These are phyloP conservation scores for Sporophila hypoxantha DNA, from an alignment of 2,113 vertebrate genomes.

Conservation along the genomic window DNA sequence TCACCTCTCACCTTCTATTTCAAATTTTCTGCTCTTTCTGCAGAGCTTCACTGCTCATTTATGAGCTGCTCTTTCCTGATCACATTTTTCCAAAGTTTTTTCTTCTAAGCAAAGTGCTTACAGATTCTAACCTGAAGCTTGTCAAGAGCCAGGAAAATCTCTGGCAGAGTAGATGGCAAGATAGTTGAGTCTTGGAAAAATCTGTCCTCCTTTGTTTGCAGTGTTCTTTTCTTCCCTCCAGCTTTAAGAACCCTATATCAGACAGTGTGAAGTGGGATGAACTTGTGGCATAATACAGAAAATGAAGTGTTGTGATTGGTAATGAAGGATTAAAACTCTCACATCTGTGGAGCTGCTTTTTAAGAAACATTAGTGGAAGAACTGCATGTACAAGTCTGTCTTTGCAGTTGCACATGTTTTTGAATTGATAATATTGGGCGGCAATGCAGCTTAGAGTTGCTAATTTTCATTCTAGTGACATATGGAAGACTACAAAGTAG, in stretches of 20 bases:
- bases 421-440: background rate
- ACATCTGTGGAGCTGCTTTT: background rate
- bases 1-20: background rate
- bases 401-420: background rate
- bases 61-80: background rate
- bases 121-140: background rate
- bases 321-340: background rate
- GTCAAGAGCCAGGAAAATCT: constrained; percentile 17
- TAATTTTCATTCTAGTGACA: background rate
- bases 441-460: background rate
- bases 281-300: background rate
- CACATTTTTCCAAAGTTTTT: background rate
- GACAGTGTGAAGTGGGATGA: background rate
- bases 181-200: background rate
- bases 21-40: background rate
- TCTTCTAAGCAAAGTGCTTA: background rate
- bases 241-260: background rate
- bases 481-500: background rate
- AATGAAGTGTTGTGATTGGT: background rate
- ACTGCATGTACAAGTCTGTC: background rate
- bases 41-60: background rate
- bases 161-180: background rate
- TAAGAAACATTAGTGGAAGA: background rate
- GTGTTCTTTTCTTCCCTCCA: background rate
- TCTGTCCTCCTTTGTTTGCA: background rate